Evolutionary conservation across 2,113 vertebrate species (phyloP).

Genomic region (Sinocyclocheilus anophthalmus): DNA sequence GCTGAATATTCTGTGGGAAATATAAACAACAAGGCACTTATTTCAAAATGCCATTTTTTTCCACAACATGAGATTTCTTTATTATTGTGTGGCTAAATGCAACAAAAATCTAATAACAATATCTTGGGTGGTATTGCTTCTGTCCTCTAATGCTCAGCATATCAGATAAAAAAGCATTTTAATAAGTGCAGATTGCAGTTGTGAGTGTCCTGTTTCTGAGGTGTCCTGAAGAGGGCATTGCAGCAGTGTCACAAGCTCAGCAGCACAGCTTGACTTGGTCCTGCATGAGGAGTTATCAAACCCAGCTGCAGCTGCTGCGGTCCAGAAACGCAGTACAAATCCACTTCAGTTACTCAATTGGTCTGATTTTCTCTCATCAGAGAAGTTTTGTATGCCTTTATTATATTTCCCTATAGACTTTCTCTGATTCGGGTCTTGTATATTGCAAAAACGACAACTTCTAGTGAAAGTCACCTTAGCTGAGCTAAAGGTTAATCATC

Average conservation of each 20-base stretch:
- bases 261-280: slow-evolving; percentile 1
- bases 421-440: neutral
- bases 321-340: neutral
- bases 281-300: neutral
- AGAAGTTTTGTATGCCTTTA: neutral
- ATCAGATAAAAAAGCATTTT: neutral
- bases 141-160: neutral
- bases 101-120: neutral
- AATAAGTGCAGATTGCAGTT: neutral
- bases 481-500: neutral
- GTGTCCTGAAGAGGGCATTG: slow-evolving; percentile 39
- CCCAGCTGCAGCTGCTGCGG: neutral
- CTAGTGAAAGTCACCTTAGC: neutral
- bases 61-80: neutral
- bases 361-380: neutral
- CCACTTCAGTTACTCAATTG: neutral
- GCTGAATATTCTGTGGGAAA: neutral
- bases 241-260: slow-evolving; percentile 43
- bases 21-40: neutral
- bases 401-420: neutral
- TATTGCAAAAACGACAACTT: neutral
- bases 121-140: neutral
- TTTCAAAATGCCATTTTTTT: neutral
- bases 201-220: neutral
- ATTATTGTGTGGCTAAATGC: neutral